Evolutionary conservation across 2,797 vertebrate genomes (phyloP), one percentile per base, ranked within the genome.

Genomic region (Arctocebus calabarensis): DNA sequence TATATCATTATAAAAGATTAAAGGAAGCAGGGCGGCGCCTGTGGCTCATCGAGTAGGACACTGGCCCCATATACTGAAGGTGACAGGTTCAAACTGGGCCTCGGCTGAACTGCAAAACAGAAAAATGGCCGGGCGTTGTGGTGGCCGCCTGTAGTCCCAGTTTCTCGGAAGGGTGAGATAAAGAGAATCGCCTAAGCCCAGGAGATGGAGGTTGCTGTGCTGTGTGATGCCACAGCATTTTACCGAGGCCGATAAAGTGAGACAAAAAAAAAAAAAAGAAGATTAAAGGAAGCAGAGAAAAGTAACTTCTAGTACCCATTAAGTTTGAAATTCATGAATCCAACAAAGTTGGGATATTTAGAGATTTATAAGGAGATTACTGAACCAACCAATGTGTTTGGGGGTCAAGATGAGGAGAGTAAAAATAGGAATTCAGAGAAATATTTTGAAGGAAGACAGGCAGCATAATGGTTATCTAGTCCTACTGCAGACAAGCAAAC

Each of bases 391-490:
- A 82, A 32, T 43, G 27, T 70, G 14, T 79, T 78, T 48, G n/a
- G 70, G 25, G n/a, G 64, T 93, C 84, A 79, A 86, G 32, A 32
- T 66, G 55, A 94, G 12, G 40, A 79, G 43, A 34, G 4, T 40
- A 32, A 78, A 57, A 81, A 74, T 77, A 22, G 52, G 11, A 86
- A 71, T 74, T 78, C 62, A 17, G 62, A 83, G 55, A 86, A 68
- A 57, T 62, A 89, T 48, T 73, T 78, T 43, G 23, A 93, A 84
- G 74, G 71, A 43, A 74, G 52, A 79, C 20, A 48, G 59, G 75
- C 74, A 88, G 29, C 55, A 32, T 84, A 90, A 82, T 62, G 32
- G 71, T 87, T 93, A 94, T 89, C 34, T 77, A 91, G 12, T 59
- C 34, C 73, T 43, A 61, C 74, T 52, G 8, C 10, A 71, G 29